phyloP scores from a whole-genome alignment of 2,797 vertebrate species.

The Myioborus melanocephalus region DNA sequence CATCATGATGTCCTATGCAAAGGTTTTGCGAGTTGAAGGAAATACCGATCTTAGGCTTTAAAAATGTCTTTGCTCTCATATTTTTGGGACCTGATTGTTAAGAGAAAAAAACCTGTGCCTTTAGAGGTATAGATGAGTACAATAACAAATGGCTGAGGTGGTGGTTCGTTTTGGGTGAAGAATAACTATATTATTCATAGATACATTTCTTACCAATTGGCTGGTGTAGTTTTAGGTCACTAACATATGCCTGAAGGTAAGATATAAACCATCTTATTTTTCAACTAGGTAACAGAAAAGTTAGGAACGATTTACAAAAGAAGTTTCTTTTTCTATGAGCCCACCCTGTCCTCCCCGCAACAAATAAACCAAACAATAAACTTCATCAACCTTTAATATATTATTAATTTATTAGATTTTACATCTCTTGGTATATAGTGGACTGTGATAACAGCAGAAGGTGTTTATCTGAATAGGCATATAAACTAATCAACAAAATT shows the following conservation, averaged over 20 bases:
- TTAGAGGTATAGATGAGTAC: neutral
- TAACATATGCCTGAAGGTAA: conserved; percentile 24
- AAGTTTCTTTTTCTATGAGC: neutral
- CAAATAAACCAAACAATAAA: neutral
- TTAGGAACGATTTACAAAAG: neutral
- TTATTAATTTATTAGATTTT: neutral
- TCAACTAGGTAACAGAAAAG: neutral
- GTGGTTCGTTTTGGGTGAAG: neutral
- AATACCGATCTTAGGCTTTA: conserved; percentile 6
- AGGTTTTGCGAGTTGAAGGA: conserved; percentile 9
- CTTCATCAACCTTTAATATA: neutral
- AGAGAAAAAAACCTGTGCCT: neutral
- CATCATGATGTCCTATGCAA: conserved; percentile 24
- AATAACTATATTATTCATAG: neutral
- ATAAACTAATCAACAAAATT: neutral
- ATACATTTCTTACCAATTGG: neutral
- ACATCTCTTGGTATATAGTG: neutral
- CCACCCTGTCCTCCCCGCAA: rapidly evolving
- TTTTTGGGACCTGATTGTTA: neutral
- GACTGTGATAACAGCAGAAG: neutral
- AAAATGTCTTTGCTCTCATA: neutral
- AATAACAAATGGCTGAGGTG: neutral
- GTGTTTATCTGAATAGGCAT: neutral
- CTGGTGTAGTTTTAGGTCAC: neutral
- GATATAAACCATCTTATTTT: conserved; percentile 8